Conservation (phyloP, 1,140 invertebrate genomes). For the Euglossa dilemma region DNA sequence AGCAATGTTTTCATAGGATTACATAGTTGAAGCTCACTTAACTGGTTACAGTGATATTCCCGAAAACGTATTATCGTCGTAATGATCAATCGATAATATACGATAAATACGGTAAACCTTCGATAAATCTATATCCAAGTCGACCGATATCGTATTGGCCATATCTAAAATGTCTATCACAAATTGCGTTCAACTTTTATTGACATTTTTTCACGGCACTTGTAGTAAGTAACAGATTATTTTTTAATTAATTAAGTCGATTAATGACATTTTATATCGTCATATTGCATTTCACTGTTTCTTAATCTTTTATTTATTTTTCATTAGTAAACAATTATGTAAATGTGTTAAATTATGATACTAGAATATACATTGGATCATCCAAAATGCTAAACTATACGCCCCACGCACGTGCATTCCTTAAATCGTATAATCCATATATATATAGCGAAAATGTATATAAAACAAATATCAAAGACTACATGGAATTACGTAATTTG, state of each 20-base stretch:
- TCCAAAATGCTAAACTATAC: neutral
- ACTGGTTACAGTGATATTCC: neutral
- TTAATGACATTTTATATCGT: neutral
- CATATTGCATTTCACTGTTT: neutral
- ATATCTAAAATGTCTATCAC: neutral
- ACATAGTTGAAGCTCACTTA: neutral
- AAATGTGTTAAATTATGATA: neutral
- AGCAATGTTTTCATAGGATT: neutral
- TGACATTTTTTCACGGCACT: no score
- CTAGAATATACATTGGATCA: neutral
- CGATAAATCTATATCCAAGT: neutral
- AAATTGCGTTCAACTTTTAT: slow-evolving; percentile 21
- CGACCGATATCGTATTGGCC: neutral
- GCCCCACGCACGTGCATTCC: neutral
- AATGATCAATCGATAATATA: neutral
- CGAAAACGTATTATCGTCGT: neutral
- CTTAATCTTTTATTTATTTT: neutral
- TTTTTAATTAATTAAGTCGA: neutral
- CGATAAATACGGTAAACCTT: slow-evolving; percentile 14
- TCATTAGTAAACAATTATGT: neutral
- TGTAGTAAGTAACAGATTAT: neutral
- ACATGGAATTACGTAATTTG: no score
- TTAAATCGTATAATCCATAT: no score
- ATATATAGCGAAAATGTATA: no score
- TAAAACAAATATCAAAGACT: no score